Evolutionary conservation across 2,113 vertebrate species (phyloP), one percentile per base, ranked within the genome.

Genomic region (Actenoides hombroni): DNA sequence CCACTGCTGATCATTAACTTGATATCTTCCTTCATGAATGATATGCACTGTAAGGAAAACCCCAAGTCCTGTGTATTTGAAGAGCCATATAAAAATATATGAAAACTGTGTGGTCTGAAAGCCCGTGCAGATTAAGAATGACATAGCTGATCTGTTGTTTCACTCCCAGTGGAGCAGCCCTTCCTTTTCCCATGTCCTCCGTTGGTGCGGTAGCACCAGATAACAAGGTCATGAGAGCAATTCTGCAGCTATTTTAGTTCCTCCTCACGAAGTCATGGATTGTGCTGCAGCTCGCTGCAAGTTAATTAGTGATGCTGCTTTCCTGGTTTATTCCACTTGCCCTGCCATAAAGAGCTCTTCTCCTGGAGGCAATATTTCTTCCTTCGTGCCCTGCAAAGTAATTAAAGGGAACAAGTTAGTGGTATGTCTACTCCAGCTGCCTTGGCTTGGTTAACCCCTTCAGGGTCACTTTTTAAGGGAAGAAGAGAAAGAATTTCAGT

Each of bases 271-370:
- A 67, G 82, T 81, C 86, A 76, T 3, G 11, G 59, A 42, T 60
- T 85, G 42, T 68, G 42, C 48, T 73, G 63, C 37, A 69, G 64
- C 71, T 92, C 79, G 24, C 49, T 29, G 48, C 9, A 39, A 88
- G 87, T 82, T 93, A 88, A 92, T 96, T 65, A 85, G 75, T 49
- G 70, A 64, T 81, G 40, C 39, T 49, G 80, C 56, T 85, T 61
- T 82, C 79, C 76, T 65, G 16, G 28, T 51, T 94, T 74, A 42
- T 82, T 90, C 65, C 51, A 42, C 61, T 85, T 65, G 79, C 51
- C 49, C 51, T 81, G 28, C 80, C 79, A 92, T 85, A 78, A 92
- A 85, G 35, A 0, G 1, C 19, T 77, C 14, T 15, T 33, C 31
- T 79, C 75, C 90, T 82, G 28, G 49, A 77, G 92, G 80, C 64